Evolutionary conservation across 2,888 invertebrate species (phyloP).

Genomic region (Ophioninae sp.): DNA sequence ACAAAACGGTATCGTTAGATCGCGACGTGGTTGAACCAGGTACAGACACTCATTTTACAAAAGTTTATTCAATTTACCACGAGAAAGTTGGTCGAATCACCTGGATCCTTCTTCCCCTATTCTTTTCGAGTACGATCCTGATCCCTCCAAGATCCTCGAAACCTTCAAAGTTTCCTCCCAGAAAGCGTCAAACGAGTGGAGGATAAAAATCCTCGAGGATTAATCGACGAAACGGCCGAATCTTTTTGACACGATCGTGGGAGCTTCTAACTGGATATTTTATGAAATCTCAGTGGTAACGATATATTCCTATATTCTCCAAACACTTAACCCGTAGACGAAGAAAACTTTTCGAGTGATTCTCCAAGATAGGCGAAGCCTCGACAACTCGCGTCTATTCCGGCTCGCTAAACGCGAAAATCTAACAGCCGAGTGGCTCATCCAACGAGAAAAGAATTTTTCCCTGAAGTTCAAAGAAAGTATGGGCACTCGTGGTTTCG

Average conservation of each 20-base stretch:
- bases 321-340: background rate
- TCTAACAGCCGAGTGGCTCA: slow-evolving; percentile 32
- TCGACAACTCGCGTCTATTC: slow-evolving; percentile 15
- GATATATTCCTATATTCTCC: background rate
- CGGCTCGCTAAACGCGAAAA: slow-evolving; percentile 49
- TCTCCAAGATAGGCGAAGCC: background rate
- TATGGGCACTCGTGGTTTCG: slow-evolving; percentile 13
- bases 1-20: no score
- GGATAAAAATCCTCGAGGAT: background rate
- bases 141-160: background rate
- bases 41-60: no score
- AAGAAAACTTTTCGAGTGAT: slow-evolving; percentile 54
- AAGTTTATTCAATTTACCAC: background rate
- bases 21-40: no score
- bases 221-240: background rate
- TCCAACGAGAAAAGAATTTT: slow-evolving; percentile 40
- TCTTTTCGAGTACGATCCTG: background rate
- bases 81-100: background rate
- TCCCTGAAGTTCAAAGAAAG: slow-evolving; percentile 55
- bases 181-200: background rate
- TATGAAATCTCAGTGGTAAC: background rate
- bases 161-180: background rate
- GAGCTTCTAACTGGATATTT: background rate
- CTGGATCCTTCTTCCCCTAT: background rate
- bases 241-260: background rate